Evolutionary conservation across 2,113 vertebrate species (phyloP).

Genomic region (Genyomyrus donnyi): DNA sequence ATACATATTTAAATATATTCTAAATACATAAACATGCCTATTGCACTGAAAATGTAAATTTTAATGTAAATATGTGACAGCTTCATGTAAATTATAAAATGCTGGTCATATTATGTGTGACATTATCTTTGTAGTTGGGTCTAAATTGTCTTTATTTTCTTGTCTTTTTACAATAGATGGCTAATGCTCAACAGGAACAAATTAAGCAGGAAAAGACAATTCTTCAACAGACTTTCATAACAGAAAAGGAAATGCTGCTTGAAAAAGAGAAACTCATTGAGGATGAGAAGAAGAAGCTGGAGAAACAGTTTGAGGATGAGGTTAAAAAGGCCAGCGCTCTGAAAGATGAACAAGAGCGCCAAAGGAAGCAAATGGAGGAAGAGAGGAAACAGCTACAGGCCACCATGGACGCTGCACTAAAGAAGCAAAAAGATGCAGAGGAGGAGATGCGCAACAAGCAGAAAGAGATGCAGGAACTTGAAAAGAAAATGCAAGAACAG

Average conservation of each 20-base stretch:
- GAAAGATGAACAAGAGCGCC: constrained; percentile 75
- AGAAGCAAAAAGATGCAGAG: constrained; percentile 77
- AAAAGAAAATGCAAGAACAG: constrained; percentile 72
- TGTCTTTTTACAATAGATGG: constrained; percentile 63
- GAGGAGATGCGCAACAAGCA: constrained; percentile 75
- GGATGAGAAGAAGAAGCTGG: constrained; percentile 82
- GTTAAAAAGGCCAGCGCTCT: constrained; percentile 77
- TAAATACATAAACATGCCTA: neutral
- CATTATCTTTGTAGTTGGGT: neutral
- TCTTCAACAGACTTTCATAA: constrained; percentile 80
- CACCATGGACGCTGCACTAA: constrained; percentile 75
- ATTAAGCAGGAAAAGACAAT: constrained; percentile 78
- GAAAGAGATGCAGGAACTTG: constrained; percentile 78
- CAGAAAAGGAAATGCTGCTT: constrained; percentile 79
- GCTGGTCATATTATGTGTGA: neutral
- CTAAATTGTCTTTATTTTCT: constrained; percentile 10
- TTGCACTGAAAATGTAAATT: neutral
- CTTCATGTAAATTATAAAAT: neutral
- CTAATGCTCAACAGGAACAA: constrained; percentile 80
- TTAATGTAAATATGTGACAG: neutral
- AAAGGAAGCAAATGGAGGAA: constrained; percentile 77
- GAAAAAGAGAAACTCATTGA: constrained; percentile 86
- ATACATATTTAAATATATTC: neutral
- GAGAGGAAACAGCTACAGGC: constrained; percentile 75
- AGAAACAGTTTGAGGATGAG: constrained; percentile 81